A percentile compares a stretch with the other conserved stretches of the same genome.
These are phyloP conservation scores for Lochmaea capreae DNA, from an alignment of 2,888 invertebrate species.

Conservation along the genomic window DNA sequence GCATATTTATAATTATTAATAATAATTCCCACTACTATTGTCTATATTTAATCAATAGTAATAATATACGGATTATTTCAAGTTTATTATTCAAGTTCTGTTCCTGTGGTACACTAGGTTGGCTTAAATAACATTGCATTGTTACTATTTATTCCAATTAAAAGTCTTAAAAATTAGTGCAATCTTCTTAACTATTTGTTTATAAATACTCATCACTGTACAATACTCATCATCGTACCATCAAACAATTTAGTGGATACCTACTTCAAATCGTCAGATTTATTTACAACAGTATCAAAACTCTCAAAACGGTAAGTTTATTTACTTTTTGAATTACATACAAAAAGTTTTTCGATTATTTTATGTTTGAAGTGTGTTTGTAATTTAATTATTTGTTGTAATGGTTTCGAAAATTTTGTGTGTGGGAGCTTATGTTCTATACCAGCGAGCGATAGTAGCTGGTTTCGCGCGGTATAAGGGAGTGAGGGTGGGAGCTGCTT, in stretches of 20 bases:
- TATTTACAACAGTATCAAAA: conserved; percentile 51
- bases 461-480: conserved; percentile 48
- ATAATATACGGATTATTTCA: conserved; percentile 64
- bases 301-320: conserved; percentile 51
- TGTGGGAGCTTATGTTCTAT: conserved; percentile 15
- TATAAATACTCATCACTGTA: conserved; percentile 55
- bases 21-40: conserved; percentile 67
- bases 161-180: conserved; percentile 63
- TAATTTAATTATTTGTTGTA: conserved; percentile 13
- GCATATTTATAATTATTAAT: conserved; percentile 67
- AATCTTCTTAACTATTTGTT: conserved; percentile 60
- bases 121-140: conserved; percentile 63
- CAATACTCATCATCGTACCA: conserved; percentile 55
- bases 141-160: conserved; percentile 62
- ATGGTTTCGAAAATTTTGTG: conserved; percentile 16
- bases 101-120: conserved; percentile 64
- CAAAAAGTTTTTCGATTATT: neutral
- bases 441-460: conserved; percentile 40
- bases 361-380: conserved; percentile 16
- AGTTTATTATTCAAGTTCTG: conserved; percentile 63
- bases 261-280: conserved; percentile 52
- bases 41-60: conserved; percentile 66
- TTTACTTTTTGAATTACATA: conserved; percentile 19
- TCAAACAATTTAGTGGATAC: conserved; percentile 59
- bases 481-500: conserved; percentile 52